Conservation (phyloP, 2,888 invertebrate genomes). For the Chirona hameri region DNA sequence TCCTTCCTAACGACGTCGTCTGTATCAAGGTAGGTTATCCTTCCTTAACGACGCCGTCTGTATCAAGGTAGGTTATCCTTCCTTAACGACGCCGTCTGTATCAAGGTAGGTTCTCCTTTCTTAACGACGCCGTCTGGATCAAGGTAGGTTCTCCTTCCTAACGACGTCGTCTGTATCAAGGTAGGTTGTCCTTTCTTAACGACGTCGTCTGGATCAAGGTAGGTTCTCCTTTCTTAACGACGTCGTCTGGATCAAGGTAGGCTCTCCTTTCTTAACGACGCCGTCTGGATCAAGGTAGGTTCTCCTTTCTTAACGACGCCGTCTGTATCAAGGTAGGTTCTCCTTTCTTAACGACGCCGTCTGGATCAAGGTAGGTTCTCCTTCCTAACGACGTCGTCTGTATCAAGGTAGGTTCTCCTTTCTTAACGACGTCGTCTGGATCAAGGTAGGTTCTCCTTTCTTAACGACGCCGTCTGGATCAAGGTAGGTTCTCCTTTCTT, state of each 20-base stretch:
- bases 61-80: slow-evolving; percentile 79
- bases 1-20: slow-evolving; percentile 74
- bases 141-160: slow-evolving; percentile 79
- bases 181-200: slow-evolving; percentile 79
- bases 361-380: slow-evolving; percentile 80
- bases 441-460: slow-evolving; percentile 75
- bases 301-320: slow-evolving; percentile 70
- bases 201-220: slow-evolving; percentile 69
- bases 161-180: slow-evolving; percentile 68
- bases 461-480: slow-evolving; percentile 73
- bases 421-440: slow-evolving; percentile 70
- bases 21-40: slow-evolving; percentile 77
- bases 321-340: slow-evolving; percentile 80
- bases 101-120: slow-evolving; percentile 75
- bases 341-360: slow-evolving; percentile 72
- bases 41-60: slow-evolving; percentile 73
- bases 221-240: slow-evolving; percentile 78
- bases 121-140: slow-evolving; percentile 73
- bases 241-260: slow-evolving; percentile 69
- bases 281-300: slow-evolving; percentile 76
- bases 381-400: slow-evolving; percentile 72
- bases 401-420: slow-evolving; percentile 79
- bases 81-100: slow-evolving; percentile 70
- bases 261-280: slow-evolving; percentile 73
- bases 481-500: slow-evolving; percentile 76